phyloP scores from a whole-genome alignment of 2,888 invertebrate genomes.

The Nezara viridula region DNA sequence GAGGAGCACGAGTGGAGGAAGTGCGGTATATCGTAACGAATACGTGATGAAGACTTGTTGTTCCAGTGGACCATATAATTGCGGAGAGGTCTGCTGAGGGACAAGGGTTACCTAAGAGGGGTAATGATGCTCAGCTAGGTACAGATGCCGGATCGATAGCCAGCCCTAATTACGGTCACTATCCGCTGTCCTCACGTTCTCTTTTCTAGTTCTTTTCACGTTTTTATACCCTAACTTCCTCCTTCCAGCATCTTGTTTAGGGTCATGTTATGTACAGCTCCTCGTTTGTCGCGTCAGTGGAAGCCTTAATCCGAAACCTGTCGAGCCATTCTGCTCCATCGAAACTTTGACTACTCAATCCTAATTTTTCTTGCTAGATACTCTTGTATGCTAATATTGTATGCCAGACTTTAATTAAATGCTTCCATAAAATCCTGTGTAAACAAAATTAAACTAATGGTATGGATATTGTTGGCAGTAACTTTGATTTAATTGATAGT shows the following conservation, averaged over 20 bases:
- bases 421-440: too few relatives aligned
- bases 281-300: not conserved
- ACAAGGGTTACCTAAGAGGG: constrained; percentile 24
- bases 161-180: constrained; percentile 26
- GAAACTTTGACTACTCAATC: too few relatives aligned
- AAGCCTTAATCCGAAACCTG: not conserved
- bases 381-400: too few relatives aligned
- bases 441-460: too few relatives aligned
- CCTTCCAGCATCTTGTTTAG: not conserved
- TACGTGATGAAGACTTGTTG: constrained; percentile 49
- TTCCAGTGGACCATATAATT: constrained; percentile 34
- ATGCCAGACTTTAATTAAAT: too few relatives aligned
- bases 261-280: not conserved
- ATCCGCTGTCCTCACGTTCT: constrained; percentile 40
- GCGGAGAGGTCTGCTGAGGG: not conserved
- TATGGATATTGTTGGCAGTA: too few relatives aligned
- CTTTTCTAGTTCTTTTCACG: constrained; percentile 44
- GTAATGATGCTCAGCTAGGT: not conserved
- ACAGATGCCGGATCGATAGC: not conserved
- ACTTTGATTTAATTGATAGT: too few relatives aligned
- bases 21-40: constrained; percentile 45
- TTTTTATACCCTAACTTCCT: constrained; percentile 8
- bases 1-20: constrained; percentile 38
- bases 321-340: too few relatives aligned
- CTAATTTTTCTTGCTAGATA: too few relatives aligned